Evolutionary conservation across 1,140 invertebrate species (phyloP).

Genomic region (Hetaerina americana): DNA sequence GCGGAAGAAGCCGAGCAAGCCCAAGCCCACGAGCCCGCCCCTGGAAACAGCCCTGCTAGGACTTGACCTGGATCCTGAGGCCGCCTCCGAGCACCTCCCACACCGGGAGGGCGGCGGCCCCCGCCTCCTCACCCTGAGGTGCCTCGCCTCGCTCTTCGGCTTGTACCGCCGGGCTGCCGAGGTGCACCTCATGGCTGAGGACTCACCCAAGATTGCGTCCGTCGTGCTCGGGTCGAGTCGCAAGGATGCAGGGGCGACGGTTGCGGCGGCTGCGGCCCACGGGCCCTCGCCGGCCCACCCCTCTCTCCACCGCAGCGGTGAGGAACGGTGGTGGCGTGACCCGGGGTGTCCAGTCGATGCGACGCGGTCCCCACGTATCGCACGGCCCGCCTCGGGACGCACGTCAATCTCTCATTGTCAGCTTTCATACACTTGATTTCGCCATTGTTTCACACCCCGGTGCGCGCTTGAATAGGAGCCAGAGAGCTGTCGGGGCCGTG

Average conservation of each 20-base stretch:
- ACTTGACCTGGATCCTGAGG: not conserved
- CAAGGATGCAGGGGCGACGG: not conserved
- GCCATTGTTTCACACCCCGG: no score
- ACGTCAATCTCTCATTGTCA: no score
- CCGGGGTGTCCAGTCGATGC: no score
- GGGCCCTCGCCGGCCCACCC: no score
- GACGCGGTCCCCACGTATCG: no score
- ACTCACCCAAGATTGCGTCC: not conserved
- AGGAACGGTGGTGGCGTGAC: no score
- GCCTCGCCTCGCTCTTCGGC: not conserved
- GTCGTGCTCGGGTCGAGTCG: not conserved
- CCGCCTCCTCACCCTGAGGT: not conserved
- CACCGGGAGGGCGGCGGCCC: not conserved
- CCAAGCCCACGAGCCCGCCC: not conserved
- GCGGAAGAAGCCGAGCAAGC: not conserved
- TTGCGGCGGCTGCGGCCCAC: no score
- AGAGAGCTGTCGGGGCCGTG: no score
- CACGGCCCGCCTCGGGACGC: no score
- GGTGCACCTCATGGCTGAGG: not conserved
- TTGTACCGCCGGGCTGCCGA: not conserved
- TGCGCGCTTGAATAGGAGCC: no score
- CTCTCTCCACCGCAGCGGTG: not conserved
- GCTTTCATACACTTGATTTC: no score
- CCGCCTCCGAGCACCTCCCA: not conserved
- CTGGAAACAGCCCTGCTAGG: not conserved